phyloP scores from a whole-genome alignment of 2,888 invertebrate species.

The Pedicia rivosa region DNA sequence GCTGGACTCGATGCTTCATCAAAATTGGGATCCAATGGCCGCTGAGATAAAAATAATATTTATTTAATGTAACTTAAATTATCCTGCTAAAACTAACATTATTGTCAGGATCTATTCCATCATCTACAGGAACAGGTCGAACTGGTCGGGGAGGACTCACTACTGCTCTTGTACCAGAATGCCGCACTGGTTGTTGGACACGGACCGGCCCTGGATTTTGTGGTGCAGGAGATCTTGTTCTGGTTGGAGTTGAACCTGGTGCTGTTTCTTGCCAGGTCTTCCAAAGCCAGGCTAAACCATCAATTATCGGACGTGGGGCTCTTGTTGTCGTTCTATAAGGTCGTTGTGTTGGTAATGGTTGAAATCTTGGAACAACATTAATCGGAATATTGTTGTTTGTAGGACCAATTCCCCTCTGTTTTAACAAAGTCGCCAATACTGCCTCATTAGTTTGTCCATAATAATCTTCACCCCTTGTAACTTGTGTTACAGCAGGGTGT shows the following conservation, averaged over 20 bases:
- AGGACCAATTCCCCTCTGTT: constrained; percentile 56
- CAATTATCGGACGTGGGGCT: constrained; percentile 34
- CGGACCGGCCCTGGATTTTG: constrained; percentile 25
- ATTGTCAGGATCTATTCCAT: constrained; percentile 4
- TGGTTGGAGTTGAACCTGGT: constrained; percentile 23
- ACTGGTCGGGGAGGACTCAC: constrained; percentile 9
- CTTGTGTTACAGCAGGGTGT: constrained; percentile 5
- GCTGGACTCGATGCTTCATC: too few species aligned
- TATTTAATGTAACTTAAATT: too few species aligned
- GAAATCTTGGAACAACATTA: constrained; percentile 14
- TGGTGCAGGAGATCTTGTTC: constrained; percentile 7
- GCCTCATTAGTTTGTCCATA: constrained; percentile 51
- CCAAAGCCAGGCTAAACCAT: constrained; percentile 42
- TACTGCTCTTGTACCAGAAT: constrained; percentile 19
- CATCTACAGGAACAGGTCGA: constrained; percentile 1
- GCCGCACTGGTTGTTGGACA: constrained; percentile 32
- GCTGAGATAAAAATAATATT: too few species aligned
- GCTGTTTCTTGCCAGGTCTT: constrained; percentile 40
- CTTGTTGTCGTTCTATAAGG: constrained; percentile 27
- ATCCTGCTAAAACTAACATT: too few species aligned
- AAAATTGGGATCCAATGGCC: too few species aligned
- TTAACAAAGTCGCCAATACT: constrained; percentile 48
- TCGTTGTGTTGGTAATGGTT: constrained; percentile 13
- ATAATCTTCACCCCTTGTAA: constrained; percentile 7
- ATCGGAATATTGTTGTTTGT: constrained; percentile 30